Evolutionary conservation across 1,140 invertebrate genomes (phyloP), one percentile per base, ranked within the genome.

Genomic region (Sitophilus oryzae): DNA sequence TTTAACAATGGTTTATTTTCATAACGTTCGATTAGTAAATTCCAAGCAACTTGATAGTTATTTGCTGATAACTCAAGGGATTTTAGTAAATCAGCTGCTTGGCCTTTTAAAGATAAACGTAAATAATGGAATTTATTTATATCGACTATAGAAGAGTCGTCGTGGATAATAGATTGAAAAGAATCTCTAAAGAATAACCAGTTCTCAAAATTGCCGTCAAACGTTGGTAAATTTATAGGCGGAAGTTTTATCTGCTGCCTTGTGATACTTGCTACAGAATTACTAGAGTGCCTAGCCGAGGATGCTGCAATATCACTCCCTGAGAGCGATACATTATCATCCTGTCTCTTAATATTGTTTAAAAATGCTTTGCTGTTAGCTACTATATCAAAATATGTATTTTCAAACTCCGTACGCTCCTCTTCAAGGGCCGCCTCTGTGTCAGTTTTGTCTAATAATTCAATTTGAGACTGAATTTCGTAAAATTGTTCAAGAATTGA

Each of bases 111-210:
- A 44, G 62, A 60, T 6, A 66, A 49, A 9, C 60, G 43, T 40
- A 70, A 49, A 55, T 71, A 68, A 51, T 69, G 63, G 43, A 65
- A 62, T 36, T 66, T 67, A 57, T 71, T 58, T 35, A 66, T 61
- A n/a, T 59, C 38, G n/a, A 20, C 22, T 2, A 68, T 51, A n/a
- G 46, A 18, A 1, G 36, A 14, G 50, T 65, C 62, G 5, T 58
- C 34, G 56, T 69, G 61, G 37, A 69, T 67, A 11, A 66, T 23
- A 18, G 64, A 55, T 21, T 41, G 19, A 51, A 65, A 70, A 8
- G 59, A 66, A 49, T 66, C 64, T 35, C 55, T 56, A 53, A 66
- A 70, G 21, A 60, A 48, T 14, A 63, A 21, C 68, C 66, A 70
- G 18, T 62, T 34, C 22, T 61, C 48, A 38, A 53, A 66, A 43